Percentiles rank a stretch among this genome's conserved stretches.
These are phyloP conservation scores for Trichomalopsis sarcophagae DNA, from an alignment of 1,140 invertebrate genomes.

Conservation along the genomic window DNA sequence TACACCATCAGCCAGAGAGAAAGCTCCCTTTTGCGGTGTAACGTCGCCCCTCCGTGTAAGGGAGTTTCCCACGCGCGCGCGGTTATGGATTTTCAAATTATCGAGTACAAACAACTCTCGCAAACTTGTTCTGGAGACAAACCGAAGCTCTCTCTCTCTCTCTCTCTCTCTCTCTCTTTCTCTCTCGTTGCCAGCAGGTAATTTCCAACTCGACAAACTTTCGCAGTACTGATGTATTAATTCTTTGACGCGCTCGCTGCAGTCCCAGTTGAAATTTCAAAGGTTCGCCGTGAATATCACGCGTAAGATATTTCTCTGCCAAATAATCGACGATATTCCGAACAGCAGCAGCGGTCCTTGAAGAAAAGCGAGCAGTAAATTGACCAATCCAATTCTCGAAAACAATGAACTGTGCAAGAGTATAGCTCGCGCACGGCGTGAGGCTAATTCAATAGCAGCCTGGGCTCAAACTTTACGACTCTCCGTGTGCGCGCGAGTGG, in stretches of 20 bases:
- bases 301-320: no score
- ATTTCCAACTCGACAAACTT: not conserved
- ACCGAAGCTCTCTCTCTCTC: not conserved
- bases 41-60: not conserved
- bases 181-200: not conserved
- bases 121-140: not conserved
- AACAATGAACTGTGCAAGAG: not conserved
- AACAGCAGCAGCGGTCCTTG: not conserved
- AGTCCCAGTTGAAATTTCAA: not conserved
- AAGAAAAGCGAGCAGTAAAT: not conserved
- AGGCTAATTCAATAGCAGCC: not conserved
- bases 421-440: not conserved
- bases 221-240: not conserved
- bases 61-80: not conserved
- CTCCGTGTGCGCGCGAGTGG: not conserved
- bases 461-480: not conserved
- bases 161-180: no score
- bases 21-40: not conserved
- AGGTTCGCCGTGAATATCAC: no score
- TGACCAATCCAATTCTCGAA: not conserved
- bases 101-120: not conserved
- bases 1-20: not conserved
- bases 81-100: constrained; percentile 1
- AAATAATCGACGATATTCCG: not conserved
- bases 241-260: not conserved